Evolutionary conservation across 2,797 vertebrate genomes (phyloP).

Genomic region (Hirundo rustica): DNA sequence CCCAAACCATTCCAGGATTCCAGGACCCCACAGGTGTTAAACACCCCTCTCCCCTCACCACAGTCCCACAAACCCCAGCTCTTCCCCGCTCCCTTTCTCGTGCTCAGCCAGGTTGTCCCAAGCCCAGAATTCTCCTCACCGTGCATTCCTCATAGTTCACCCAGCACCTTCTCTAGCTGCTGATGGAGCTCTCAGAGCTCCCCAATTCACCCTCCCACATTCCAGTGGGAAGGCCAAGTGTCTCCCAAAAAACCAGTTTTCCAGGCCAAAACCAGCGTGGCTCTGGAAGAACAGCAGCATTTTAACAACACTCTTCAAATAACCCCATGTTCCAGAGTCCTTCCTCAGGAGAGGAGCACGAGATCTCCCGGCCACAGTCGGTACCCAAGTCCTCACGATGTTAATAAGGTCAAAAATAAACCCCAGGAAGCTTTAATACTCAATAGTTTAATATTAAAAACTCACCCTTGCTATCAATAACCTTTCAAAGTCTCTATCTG

Average conservation of each 20-base stretch:
- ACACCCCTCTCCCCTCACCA: background rate
- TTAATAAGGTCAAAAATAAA: background rate
- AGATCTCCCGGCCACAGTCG: background rate
- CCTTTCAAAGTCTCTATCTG: background rate
- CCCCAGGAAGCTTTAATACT: background rate
- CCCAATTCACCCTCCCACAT: background rate
- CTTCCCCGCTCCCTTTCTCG: background rate
- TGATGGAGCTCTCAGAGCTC: background rate
- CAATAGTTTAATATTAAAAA: background rate
- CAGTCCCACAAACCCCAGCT: background rate
- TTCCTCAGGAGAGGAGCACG: background rate
- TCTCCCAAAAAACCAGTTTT: background rate
- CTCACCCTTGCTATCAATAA: background rate
- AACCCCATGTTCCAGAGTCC: background rate
- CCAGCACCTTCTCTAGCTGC: background rate
- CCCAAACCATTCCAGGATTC: background rate
- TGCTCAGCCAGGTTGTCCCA: background rate
- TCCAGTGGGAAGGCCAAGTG: background rate
- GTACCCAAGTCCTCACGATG: background rate
- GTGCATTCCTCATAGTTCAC: background rate
- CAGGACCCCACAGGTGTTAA: background rate
- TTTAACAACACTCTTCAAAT: background rate
- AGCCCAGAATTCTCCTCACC: background rate
- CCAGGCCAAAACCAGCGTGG: background rate
- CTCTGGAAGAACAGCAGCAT: background rate